Conservation (phyloP, 53 echinoderm and acorn worm genomes). For the Henricia sp. region DNA sequence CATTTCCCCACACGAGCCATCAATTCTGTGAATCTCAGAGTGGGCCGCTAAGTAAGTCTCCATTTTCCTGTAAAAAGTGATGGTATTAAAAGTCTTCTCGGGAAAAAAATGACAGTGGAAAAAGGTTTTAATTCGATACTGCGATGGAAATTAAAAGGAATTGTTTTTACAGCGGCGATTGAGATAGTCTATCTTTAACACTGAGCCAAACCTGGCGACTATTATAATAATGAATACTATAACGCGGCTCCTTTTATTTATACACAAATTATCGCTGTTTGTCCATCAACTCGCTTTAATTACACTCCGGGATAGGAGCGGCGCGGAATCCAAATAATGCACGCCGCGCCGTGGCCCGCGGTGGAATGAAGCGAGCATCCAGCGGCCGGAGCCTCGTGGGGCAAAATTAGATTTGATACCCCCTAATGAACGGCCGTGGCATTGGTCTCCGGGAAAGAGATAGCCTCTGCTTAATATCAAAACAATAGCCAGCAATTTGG, state of each 20-base stretch:
- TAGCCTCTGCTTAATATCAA: conserved; percentile 18
- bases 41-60: no score
- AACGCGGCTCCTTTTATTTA: background rate
- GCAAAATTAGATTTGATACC: conserved; percentile 28
- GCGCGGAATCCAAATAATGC: conserved; percentile 6
- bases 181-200: no score
- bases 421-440: conserved; percentile 39
- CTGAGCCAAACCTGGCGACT: no score
- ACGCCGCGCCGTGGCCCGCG: background rate
- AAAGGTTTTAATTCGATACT: no score
- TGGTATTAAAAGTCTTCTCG: no score
- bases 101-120: no score
- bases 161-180: no score
- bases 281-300: conserved; percentile 17
- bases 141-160: no score
- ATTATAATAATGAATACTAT: no score
- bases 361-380: background rate
- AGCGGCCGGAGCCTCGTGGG: background rate
- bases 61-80: no score
- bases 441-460: background rate
- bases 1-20: no score
- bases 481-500: conserved; percentile 8
- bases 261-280: conserved; percentile 20
- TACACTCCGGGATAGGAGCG: background rate
- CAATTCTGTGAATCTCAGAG: no score